A percentile compares a stretch with the other conserved stretches of the same genome.
Conservation (phyloP, 2,113 vertebrate genomes). For the Myrmecophaga tridactyla region DNA sequence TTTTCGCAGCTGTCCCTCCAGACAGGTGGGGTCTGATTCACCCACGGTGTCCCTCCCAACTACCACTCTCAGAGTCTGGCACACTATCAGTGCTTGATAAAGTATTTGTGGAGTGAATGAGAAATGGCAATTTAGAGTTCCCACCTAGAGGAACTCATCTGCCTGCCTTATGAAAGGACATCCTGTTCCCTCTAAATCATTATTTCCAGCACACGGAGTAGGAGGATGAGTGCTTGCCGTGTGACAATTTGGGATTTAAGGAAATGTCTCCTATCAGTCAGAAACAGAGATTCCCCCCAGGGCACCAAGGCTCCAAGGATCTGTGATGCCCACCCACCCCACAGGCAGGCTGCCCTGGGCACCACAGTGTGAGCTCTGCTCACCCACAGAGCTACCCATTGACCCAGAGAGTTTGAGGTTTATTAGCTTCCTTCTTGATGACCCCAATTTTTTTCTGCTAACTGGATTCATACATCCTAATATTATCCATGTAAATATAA, state of each 20-base stretch:
- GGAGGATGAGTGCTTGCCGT: neutral
- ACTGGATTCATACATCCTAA: neutral
- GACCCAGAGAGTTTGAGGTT: neutral
- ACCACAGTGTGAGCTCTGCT: neutral
- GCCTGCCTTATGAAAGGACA: neutral
- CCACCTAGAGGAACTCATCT: neutral
- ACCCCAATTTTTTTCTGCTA: neutral
- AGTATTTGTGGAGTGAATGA: neutral
- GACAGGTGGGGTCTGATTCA: neutral
- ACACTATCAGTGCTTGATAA: neutral
- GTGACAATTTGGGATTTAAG: neutral
- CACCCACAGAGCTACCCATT: neutral
- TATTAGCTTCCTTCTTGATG: neutral
- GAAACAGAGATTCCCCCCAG: neutral
- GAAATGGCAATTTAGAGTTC: neutral
- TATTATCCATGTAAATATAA: too few species aligned
- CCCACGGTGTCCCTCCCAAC: rapidly evolving
- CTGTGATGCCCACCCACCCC: neutral
- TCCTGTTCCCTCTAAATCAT: neutral
- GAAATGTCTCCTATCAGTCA: neutral
- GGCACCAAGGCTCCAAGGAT: neutral
- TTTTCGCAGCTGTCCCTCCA: neutral
- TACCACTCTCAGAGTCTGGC: neutral
- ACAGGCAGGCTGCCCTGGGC: neutral
- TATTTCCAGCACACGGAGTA: neutral